These are phyloP conservation scores for Bursaphelenchus okinawaensis DNA, from an alignment of 2,888 invertebrate genomes.

Conservation along the genomic window DNA sequence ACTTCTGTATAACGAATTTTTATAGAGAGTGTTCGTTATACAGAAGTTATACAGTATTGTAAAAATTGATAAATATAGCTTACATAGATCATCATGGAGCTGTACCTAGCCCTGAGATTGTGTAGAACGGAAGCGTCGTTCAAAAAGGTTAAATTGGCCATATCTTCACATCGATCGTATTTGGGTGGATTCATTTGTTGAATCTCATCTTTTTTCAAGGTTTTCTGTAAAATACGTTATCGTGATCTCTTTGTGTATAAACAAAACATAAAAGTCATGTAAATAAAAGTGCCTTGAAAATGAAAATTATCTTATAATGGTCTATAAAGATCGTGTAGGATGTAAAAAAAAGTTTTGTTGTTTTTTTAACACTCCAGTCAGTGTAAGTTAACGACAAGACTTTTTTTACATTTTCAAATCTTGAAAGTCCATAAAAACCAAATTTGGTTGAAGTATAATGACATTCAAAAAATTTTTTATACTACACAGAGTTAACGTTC, in stretches of 20 bases:
- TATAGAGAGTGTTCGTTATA: too few relatives aligned
- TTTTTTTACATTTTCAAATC: too few relatives aligned
- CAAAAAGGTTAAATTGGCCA: conserved; percentile 63
- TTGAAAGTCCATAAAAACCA: neutral
- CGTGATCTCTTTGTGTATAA: neutral
- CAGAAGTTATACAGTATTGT: too few relatives aligned
- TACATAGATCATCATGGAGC: conserved; percentile 56
- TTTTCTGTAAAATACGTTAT: conserved; percentile 41
- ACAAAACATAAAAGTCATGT: neutral
- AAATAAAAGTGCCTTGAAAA: too few relatives aligned
- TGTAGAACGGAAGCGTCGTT: conserved; percentile 98
- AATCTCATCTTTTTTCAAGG: conserved; percentile 55
- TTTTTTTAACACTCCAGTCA: too few relatives aligned
- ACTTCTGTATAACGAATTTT: neutral
- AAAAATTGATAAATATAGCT: conserved; percentile 5
- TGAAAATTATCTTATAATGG: neutral
- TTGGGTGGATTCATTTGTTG: conserved; percentile 95
- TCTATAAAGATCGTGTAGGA: too few relatives aligned
- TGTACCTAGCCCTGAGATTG: conserved; percentile 71
- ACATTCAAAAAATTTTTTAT: neutral
- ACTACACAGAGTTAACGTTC: neutral
- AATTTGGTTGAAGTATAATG: neutral
- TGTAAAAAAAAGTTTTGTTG: too few relatives aligned
- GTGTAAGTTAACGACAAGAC: too few relatives aligned
- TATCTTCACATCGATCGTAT: conserved; percentile 76